Conservation (phyloP, 2,113 vertebrate species). For the Centropus bengalensis region DNA sequence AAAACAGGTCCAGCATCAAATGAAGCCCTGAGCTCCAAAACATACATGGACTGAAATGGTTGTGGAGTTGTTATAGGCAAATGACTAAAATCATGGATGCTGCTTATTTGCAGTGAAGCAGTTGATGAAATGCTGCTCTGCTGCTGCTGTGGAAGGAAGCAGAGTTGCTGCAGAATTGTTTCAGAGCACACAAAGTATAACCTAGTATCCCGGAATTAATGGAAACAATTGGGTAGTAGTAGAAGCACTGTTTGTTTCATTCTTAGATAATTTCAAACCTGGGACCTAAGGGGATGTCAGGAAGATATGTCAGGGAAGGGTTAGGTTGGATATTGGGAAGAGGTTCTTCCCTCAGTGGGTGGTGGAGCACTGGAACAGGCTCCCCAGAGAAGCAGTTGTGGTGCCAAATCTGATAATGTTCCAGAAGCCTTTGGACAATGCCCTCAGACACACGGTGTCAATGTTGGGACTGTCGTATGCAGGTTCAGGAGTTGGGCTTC, state of each 20-base stretch:
- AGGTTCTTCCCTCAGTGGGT: no score
- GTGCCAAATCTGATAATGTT: no score
- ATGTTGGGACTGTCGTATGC: no score
- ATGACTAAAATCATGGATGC: background rate
- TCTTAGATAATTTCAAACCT: background rate
- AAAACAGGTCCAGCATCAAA: background rate
- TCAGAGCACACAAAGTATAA: background rate
- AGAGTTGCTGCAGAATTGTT: background rate
- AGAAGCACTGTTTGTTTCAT: background rate
- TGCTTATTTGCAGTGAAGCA: background rate
- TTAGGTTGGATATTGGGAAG: no score
- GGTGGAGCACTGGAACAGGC: no score
- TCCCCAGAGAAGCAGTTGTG: no score
- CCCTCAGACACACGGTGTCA: no score
- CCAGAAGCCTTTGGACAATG: no score
- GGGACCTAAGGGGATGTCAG: no score
- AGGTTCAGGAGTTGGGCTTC: no score
- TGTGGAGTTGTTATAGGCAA: background rate
- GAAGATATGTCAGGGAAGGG: no score
- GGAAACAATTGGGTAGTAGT: background rate
- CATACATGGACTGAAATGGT: background rate
- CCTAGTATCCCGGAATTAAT: background rate
- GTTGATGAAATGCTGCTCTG: background rate
- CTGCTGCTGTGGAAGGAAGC: background rate
- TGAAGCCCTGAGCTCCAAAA: background rate